A percentile compares a stretch with the other conserved stretches of the same genome.
Conservation (phyloP, 2,797 vertebrate species). For the Pelobates cultripes region DNA sequence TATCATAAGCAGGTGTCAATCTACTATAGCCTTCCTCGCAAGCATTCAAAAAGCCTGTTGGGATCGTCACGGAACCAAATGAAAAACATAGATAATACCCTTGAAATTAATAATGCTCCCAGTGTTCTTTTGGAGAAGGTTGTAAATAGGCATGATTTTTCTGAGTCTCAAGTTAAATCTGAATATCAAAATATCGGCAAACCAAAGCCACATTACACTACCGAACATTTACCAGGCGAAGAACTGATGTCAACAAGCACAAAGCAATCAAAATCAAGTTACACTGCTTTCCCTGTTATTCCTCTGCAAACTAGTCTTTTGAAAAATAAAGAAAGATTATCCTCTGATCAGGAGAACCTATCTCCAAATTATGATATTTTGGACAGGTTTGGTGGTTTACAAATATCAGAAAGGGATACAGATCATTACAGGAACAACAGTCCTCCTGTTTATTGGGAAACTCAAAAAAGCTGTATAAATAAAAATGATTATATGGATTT, state of each 20-base stretch:
- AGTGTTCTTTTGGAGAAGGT: background rate
- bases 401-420: background rate
- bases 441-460: background rate
- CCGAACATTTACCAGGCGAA: slow-evolving; percentile 47
- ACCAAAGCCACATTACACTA: slow-evolving; percentile 42
- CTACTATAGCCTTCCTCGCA: slow-evolving; percentile 75
- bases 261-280: slow-evolving; percentile 54
- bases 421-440: background rate
- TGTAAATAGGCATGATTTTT: slow-evolving; percentile 12
- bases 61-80: slow-evolving; percentile 64
- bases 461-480: background rate
- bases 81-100: slow-evolving; percentile 53
- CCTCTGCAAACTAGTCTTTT: slow-evolving; percentile 12
- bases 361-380: slow-evolving; percentile 4
- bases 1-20: slow-evolving; percentile 76
- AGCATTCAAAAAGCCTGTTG: slow-evolving; percentile 66
- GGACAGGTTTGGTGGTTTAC: slow-evolving; percentile 18
- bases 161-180: slow-evolving; percentile 38
- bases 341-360: background rate
- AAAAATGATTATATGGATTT: slow-evolving; percentile 14
- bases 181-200: slow-evolving; percentile 28
- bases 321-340: background rate
- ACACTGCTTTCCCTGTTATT: slow-evolving; percentile 50
- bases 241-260: slow-evolving; percentile 50
- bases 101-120: background rate